Base-by-base conservation (phyloP, 1,140 invertebrate species). In the Anagrus nilaparvatae region DNA sequence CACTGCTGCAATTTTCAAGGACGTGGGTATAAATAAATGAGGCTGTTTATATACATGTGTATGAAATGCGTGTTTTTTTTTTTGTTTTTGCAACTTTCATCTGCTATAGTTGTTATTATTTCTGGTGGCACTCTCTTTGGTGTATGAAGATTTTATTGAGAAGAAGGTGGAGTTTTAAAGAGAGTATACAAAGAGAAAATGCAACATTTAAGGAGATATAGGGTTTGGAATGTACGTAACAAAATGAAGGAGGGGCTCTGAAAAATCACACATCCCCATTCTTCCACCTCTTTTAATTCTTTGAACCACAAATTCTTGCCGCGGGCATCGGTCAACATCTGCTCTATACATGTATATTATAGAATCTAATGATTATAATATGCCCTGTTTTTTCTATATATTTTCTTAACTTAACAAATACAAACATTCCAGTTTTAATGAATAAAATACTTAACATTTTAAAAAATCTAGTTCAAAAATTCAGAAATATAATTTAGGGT, bases 281-380 rank as follows among this genome's bases (percentile, higher is more conserved):
- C 19, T 5, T 49, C 55, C 50, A n/a, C n/a, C n/a, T n/a, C n/a
- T n/a, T n/a, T n/a, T n/a, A n/a, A n/a, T n/a, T n/a, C n/a, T n/a
- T n/a, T n/a, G n/a, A n/a, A n/a, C n/a, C n/a, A n/a, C n/a, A n/a
- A n/a, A n/a, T n/a, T n/a, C 52, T 41, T 51, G 43, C 50, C 47
- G 44, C 34, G 39, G 47, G 45, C 49, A 48, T n/a, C 24, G 30
- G 35, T 43, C 48, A 58, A 54, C 59, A 60, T 61, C 59, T 61
- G 60, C 60, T 62, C 60, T 60, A 62, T 57, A 61, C 60, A 60
- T n/a, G n/a, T n/a, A n/a, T n/a, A n/a, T n/a, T n/a, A n/a, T n/a
- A n/a, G n/a, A n/a, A n/a, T n/a, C n/a, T n/a, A n/a, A n/a, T n/a
- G n/a, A n/a, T n/a, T n/a, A n/a, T n/a, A n/a, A n/a, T n/a, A n/a